Percentiles rank a stretch among this genome's conserved stretches.
phyloP scores from a whole-genome alignment of 2,113 vertebrate genomes.

The Mohoua ochrocephala region DNA sequence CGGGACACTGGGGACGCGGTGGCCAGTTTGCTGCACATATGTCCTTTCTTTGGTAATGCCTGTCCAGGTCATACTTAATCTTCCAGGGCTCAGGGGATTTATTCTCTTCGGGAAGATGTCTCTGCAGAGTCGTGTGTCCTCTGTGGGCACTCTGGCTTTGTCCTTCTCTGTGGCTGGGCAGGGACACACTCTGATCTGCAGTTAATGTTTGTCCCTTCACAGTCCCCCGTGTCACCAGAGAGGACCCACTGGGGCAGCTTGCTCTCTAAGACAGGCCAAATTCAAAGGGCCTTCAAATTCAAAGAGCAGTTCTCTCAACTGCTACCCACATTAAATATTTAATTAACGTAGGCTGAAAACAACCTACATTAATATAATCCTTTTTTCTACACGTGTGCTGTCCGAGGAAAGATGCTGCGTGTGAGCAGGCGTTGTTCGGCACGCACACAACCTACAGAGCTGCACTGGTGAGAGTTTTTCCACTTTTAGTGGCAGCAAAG shows the following conservation, averaged over 20 bases:
- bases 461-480: not conserved
- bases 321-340: not conserved
- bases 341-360: not conserved
- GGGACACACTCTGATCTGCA: not conserved
- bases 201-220: rapidly evolving
- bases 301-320: not conserved
- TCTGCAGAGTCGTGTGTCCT: not conserved
- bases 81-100: not conserved
- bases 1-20: rapidly evolving
- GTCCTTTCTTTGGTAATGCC: not conserved
- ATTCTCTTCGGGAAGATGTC: not conserved
- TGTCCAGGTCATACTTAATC: not conserved
- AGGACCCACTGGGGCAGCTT: not conserved
- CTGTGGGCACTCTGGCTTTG: not conserved
- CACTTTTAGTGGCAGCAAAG: not conserved
- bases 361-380: not conserved
- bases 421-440: not conserved
- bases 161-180: not conserved
- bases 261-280: not conserved
- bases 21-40: not conserved
- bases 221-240: not conserved
- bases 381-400: not conserved
- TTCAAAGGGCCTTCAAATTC: too few species aligned
- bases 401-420: not conserved
- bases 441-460: not conserved